phyloP scores from a whole-genome alignment of 2,888 invertebrate species.

The Hypolimnas misippus region DNA sequence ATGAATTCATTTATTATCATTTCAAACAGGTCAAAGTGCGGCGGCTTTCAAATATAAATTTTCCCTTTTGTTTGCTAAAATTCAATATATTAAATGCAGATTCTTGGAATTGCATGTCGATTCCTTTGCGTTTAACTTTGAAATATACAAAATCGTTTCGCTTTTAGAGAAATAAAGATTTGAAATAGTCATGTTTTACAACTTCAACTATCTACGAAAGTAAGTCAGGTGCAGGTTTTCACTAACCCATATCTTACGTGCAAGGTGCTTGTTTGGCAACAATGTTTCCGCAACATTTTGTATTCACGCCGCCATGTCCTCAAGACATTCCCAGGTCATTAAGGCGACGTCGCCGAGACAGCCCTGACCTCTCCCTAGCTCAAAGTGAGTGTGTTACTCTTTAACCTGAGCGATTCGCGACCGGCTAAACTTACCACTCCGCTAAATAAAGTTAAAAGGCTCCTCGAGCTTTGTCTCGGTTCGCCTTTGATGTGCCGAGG shows the following conservation, averaged over 20 bases:
- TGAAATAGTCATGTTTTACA: too few relatives aligned
- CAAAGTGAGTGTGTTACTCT: slow-evolving; percentile 84
- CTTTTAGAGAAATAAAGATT: too few relatives aligned
- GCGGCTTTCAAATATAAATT: not conserved
- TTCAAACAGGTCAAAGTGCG: not conserved
- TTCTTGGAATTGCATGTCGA: not conserved
- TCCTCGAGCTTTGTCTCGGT: slow-evolving; percentile 82
- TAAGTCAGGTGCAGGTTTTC: not conserved
- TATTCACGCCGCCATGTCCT: not conserved
- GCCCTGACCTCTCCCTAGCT: slow-evolving; percentile 64
- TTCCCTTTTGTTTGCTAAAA: not conserved
- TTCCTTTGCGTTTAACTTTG: not conserved
- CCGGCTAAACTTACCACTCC: slow-evolving; percentile 84
- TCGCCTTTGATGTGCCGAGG: slow-evolving; percentile 78
- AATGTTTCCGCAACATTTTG: slow-evolving; percentile 1
- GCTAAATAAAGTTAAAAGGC: slow-evolving; percentile 85
- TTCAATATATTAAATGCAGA: not conserved
- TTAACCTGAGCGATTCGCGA: slow-evolving; percentile 84
- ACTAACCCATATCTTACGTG: slow-evolving; percentile 3
- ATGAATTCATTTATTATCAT: not conserved
- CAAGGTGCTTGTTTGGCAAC: not conserved
- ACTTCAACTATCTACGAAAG: too few relatives aligned
- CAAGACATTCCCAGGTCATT: slow-evolving; percentile 14
- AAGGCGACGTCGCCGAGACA: slow-evolving; percentile 44
- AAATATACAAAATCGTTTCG: not conserved